Conservation (phyloP, 2,888 invertebrate genomes). For the Electrophaes corylata region DNA sequence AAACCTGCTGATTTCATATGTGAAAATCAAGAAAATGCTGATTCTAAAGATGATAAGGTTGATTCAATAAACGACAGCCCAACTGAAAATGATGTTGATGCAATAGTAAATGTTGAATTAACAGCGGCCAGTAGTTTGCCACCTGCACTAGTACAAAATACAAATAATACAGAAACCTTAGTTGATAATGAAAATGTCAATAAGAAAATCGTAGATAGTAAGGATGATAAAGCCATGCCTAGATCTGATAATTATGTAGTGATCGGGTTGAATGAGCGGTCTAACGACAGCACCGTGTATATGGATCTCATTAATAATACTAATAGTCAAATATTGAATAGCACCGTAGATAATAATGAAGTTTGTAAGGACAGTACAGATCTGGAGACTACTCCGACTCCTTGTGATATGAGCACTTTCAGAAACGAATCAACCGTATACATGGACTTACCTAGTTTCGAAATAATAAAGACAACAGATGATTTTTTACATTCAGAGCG, state of each 20-base stretch:
- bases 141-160: conserved; percentile 75
- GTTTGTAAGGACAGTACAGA: conserved; percentile 44
- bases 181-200: conserved; percentile 37
- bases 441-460: conserved; percentile 70
- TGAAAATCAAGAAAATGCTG: conserved; percentile 21
- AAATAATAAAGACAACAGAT: conserved; percentile 56
- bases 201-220: conserved; percentile 37
- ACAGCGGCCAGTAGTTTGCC: conserved; percentile 47
- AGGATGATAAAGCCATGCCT: conserved; percentile 33
- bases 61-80: conserved; percentile 27
- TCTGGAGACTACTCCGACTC: conserved; percentile 27
- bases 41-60: conserved; percentile 43
- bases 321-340: conserved; percentile 55
- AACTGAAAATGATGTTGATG: conserved; percentile 22
- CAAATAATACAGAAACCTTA: conserved; percentile 44
- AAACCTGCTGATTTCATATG: conserved; percentile 28
- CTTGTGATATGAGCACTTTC: conserved; percentile 45
- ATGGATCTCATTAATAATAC: conserved; percentile 73
- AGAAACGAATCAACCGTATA: conserved; percentile 73
- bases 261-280: conserved; percentile 40
- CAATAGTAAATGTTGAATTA: conserved; percentile 41
- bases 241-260: conserved; percentile 50
- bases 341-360: conserved; percentile 42
- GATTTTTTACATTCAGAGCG: conserved; percentile 67
- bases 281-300: conserved; percentile 59